Evolutionary conservation across 2,113 vertebrate species (phyloP).

Genomic region (Leiothrix lutea): DNA sequence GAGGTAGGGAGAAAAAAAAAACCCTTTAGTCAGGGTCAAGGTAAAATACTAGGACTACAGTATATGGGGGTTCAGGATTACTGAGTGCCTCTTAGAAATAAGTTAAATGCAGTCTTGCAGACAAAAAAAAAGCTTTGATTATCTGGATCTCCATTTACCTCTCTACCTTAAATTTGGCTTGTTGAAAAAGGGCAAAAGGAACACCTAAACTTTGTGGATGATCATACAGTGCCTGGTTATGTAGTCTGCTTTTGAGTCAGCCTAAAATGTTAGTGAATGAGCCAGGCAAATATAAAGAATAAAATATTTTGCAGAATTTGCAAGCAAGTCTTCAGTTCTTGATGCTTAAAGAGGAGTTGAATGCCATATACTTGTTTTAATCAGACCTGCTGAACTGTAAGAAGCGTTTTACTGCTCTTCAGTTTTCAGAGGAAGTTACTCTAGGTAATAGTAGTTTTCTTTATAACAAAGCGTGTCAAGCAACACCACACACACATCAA

Average conservation of each 20-base stretch:
- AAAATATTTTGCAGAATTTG: neutral
- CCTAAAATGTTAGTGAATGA: neutral
- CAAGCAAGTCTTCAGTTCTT: neutral
- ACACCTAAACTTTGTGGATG: neutral
- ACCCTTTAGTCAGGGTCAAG: neutral
- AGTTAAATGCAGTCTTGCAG: no score
- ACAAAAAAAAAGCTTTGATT: neutral
- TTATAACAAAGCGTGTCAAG: neutral
- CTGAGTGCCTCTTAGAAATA: neutral
- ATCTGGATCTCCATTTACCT: neutral
- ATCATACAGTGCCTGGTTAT: neutral
- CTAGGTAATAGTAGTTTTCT: neutral
- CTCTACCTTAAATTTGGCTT: neutral
- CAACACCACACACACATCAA: neutral
- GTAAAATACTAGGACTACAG: neutral
- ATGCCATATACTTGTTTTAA: neutral
- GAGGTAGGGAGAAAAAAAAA: neutral
- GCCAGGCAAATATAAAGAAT: neutral
- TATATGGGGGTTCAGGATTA: accelerated
- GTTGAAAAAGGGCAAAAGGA: neutral
- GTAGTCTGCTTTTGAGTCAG: neutral
- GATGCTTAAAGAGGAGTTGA: neutral
- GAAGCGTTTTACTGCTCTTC: neutral
- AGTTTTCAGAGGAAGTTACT: neutral
- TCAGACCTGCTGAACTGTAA: neutral